Evolutionary conservation across 2,888 invertebrate genomes (phyloP), one percentile per base, ranked within the genome.

Genomic region (Eupithecia exiguata): DNA sequence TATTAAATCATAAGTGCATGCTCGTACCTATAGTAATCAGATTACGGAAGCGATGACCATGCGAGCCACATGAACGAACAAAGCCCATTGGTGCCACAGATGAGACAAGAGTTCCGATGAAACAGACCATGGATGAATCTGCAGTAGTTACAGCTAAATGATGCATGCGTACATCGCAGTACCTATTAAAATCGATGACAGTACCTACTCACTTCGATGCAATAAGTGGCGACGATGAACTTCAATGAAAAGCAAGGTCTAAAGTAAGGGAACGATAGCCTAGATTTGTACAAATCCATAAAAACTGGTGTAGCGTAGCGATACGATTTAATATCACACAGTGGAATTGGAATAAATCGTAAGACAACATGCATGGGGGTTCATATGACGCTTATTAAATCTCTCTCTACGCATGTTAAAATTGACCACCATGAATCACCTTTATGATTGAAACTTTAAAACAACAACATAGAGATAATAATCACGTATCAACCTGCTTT

Each of bases 11-110:
- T 71, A 40, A 25, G 66, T 38, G 63, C 63, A 65, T 65, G 12
- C 66, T 35, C 62, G 35, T 65, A 73, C 72, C 67, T 69, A 65
- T 38, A 66, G 69, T 69, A 71, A 76, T 73, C 71, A 67, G 71
- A 76, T 76, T 71, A 76, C 76, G 73, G 76, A 76, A 73, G 71
- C 76, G 71, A 66, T 68, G 71, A 76, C 73, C 76, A 73, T 70
- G 72, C 70, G 53, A 21, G 65, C 67, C 76, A 71, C 76, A 76
- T 76, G 76, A 73, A 69, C 76, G 73, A 76, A 73, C 76, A 76
- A 76, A 76, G 76, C 71, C 73, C 73, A 68, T 70, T 73, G 61
- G 36, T 36, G 35, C 63, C 68, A 69, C 71, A 73, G 76, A 49
- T 73, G 53, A 69, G 21, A 30, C 12, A 67, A 36, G 49, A 69